Base-by-base conservation (phyloP, 1,140 invertebrate genomes). In the Chironomus striatipennis region DNA sequence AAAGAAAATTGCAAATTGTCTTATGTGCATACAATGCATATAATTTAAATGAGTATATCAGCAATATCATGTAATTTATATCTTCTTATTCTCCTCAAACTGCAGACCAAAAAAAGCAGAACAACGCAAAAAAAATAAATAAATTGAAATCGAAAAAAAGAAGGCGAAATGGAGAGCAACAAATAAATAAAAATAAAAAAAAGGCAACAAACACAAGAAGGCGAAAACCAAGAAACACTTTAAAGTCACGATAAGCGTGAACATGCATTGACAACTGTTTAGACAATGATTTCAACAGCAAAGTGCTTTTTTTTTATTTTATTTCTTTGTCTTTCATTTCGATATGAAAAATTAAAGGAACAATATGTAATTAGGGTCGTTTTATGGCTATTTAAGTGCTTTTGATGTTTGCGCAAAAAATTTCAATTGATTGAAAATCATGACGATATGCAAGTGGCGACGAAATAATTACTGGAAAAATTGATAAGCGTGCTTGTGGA, bases 241-340 rank as follows among this genome's bases (percentile, higher is more conserved):
- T 57, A 15, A 12, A 57, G 47, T 57, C 47, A 57, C 47, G 47
- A 57, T 57, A 57, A 57, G 47, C 47, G 47, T 57, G 47, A 57
- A 57, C 47, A 57, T 57, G 47, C 47, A 57, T 57, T 57, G 47
- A 57, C 47, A 57, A 57, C 47, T 57, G 47, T 57, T 57, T 57
- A 57, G 47, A 57, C 47, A 57, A 57, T 57, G 47, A 57, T 57
- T 57, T 57, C 47, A 57, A 57, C 47, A 57, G 47, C n/a, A 57
- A n/a, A 57, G 47, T 57, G 47, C 47, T n/a, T 57, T 57, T 57
- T 15, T 57, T 57, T n/a, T n/a, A n/a, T n/a, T 34, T 34, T 34
- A 34, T 34, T 34, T 34, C 24, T 34, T 34, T 34, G 24, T 34
- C 24, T 34, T 34, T 34, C 24, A 34, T 34, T 34, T 34, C 24